A percentile compares a stretch with the other conserved stretches of the same genome.
Conservation (phyloP, 2,113 vertebrate species). For the Oostethus manadensis region DNA sequence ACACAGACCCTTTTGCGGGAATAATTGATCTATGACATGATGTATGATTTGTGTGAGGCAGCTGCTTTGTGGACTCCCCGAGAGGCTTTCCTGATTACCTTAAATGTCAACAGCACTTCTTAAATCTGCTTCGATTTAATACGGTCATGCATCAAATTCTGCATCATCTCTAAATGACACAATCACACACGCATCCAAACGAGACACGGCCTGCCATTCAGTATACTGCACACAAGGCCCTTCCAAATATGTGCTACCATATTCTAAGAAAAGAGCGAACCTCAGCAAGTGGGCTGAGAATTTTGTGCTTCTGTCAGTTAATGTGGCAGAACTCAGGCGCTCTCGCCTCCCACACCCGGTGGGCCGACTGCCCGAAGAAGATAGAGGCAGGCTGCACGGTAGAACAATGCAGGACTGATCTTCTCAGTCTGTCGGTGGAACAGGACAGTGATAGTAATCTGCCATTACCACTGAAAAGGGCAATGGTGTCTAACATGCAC, state of each 20-base stretch:
- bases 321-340: constrained; percentile 23
- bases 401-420: no score
- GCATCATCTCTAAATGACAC: neutral
- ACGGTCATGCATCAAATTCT: neutral
- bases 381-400: constrained; percentile 18
- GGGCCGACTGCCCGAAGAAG: constrained; percentile 21
- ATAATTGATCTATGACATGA: neutral
- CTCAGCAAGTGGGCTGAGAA: constrained; percentile 34
- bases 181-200: neutral
- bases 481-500: no score
- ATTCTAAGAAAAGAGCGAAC: constrained; percentile 19
- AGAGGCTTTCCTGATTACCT: neutral
- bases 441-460: no score
- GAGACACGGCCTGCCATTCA: no score
- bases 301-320: constrained; percentile 40
- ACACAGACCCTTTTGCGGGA: neutral
- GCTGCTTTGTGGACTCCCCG: neutral
- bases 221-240: constrained; percentile 19
- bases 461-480: no score
- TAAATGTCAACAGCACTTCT: constrained; percentile 19
- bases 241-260: constrained; percentile 31
- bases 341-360: constrained; percentile 30
- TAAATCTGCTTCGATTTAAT: constrained; percentile 7
- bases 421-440: no score
- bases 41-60: constrained; percentile 1